phyloP scores from a whole-genome alignment of 2,113 vertebrate species.

The Argyrosomus japonicus region DNA sequence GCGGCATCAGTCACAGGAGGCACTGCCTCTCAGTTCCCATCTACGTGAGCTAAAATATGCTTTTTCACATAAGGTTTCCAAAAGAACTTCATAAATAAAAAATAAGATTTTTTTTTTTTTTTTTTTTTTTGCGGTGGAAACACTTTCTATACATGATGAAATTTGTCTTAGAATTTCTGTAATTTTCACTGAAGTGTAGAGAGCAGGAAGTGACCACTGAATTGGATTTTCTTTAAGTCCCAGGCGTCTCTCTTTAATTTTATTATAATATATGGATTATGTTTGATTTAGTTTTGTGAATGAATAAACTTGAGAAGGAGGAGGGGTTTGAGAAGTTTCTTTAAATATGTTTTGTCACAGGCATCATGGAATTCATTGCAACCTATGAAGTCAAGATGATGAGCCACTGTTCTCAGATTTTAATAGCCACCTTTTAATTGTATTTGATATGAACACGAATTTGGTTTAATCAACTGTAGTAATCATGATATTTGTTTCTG shows the following conservation, averaged over 20 bases:
- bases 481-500: background rate
- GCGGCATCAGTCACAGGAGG: slow-evolving; percentile 70
- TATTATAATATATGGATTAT: background rate
- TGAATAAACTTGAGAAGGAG: background rate
- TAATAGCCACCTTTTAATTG: background rate
- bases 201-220: background rate
- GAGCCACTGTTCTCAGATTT: background rate
- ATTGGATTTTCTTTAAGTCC: background rate
- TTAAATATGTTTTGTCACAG: background rate
- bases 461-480: background rate
- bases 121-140: background rate
- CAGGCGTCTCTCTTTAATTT: background rate
- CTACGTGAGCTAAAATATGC: slow-evolving; percentile 43
- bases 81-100: slow-evolving; percentile 40
- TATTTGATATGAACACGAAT: background rate
- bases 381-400: background rate
- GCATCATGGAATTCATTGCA: background rate
- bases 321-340: background rate
- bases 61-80: slow-evolving; percentile 36
- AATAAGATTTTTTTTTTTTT: background rate
- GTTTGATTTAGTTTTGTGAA: background rate
- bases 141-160: background rate
- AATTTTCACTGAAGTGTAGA: background rate
- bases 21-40: slow-evolving; percentile 51
- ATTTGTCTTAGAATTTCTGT: background rate